Conservation (phyloP, 2,888 invertebrate species). For the Cristatella mucedo region DNA sequence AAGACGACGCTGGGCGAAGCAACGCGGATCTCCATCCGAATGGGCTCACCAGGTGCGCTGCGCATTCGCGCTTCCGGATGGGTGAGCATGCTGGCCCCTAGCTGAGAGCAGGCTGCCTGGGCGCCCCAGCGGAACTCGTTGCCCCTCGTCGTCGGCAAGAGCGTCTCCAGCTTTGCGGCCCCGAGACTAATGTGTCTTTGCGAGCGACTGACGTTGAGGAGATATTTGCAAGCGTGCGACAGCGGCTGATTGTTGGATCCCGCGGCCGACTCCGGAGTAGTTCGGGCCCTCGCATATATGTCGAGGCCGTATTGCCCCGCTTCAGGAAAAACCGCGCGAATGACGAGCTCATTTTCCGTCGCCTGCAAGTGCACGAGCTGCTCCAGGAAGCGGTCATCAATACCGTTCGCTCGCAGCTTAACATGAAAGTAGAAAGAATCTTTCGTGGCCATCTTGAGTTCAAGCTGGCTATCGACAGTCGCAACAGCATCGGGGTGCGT, state of each 20-base stretch:
- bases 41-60: too few species aligned
- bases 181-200: conserved; percentile 24
- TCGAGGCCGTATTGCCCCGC: conserved; percentile 90
- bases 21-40: too few species aligned
- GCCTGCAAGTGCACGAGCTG: conserved; percentile 63
- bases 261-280: too few species aligned
- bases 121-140: too few species aligned
- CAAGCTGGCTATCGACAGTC: too few species aligned
- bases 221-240: conserved; percentile 97
- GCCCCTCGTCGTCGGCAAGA: too few species aligned
- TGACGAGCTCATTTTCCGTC: conserved; percentile 61
- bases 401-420: conserved; percentile 83
- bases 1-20: too few species aligned
- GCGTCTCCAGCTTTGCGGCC: conserved; percentile 16
- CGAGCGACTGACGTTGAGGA: conserved; percentile 54
- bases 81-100: too few species aligned
- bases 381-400: conserved; percentile 76
- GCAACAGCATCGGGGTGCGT: too few species aligned
- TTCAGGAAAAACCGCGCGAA: conserved; percentile 50
- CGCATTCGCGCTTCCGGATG: too few species aligned
- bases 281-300: conserved; percentile 76
- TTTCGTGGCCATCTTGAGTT: conserved; percentile 29
- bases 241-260: conserved; percentile 41
- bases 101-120: too few species aligned
- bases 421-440: conserved; percentile 61